These are phyloP conservation scores for Schizaphis graminum DNA, from an alignment of 2,888 invertebrate genomes.

Conservation along the genomic window DNA sequence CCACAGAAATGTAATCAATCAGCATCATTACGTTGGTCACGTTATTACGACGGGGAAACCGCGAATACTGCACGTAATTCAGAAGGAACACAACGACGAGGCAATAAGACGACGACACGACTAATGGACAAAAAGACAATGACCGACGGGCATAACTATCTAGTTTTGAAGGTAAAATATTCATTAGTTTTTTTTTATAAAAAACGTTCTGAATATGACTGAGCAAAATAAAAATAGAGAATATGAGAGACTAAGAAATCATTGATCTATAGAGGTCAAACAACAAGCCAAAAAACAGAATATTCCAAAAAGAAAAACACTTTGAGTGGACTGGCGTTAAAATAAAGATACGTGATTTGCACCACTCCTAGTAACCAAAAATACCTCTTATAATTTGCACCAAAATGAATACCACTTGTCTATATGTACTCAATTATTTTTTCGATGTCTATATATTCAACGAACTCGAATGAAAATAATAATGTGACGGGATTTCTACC, in stretches of 20 bases:
- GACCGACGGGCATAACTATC: not conserved
- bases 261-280: not conserved
- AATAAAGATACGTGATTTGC: no score
- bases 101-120: not conserved
- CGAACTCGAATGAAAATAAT: no score
- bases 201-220: not conserved
- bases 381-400: no score
- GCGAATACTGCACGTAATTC: constrained; percentile 34
- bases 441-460: no score
- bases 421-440: no score
- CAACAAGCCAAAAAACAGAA: not conserved
- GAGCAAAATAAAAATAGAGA: not conserved
- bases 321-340: not conserved
- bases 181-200: not conserved
- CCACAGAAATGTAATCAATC: constrained; percentile 36
- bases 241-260: not conserved
- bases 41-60: constrained; percentile 9
- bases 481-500: no score
- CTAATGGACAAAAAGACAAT: not conserved
- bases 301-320: not conserved
- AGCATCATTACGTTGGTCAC: constrained; percentile 19
- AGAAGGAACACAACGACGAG: constrained; percentile 11
- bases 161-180: constrained; percentile 1
- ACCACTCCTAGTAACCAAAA: no score
- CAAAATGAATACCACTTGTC: no score